phyloP scores from a whole-genome alignment of 2,888 invertebrate species.

The Andricus quercusramuli region DNA sequence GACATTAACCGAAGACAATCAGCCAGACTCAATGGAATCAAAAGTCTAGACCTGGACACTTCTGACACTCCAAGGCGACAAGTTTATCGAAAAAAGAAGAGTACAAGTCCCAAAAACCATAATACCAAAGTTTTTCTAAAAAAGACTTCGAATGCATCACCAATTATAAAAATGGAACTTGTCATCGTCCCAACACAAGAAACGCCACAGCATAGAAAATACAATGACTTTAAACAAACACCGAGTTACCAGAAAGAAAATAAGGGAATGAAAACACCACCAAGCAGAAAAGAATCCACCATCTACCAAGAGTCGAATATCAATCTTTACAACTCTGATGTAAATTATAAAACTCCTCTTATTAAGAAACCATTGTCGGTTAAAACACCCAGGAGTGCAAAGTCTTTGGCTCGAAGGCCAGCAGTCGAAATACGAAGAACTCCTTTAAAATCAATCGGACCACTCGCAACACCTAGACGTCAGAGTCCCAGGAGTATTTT shows the following conservation, averaged over 20 bases:
- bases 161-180: slow-evolving; percentile 61
- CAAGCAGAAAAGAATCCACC: slow-evolving; percentile 41
- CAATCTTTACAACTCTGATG: slow-evolving; percentile 61
- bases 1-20: slow-evolving; percentile 43
- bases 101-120: slow-evolving; percentile 52
- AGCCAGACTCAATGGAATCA: slow-evolving; percentile 45
- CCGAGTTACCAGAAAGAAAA: slow-evolving; percentile 48
- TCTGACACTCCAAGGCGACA: slow-evolving; percentile 36
- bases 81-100: slow-evolving; percentile 48
- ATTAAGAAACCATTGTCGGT: slow-evolving; percentile 82
- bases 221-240: slow-evolving; percentile 31
- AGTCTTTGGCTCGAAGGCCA: slow-evolving; percentile 76
- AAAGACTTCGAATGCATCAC: slow-evolving; percentile 53
- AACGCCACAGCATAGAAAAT: slow-evolving; percentile 33
- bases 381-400: slow-evolving; percentile 81
- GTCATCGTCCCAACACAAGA: slow-evolving; percentile 43
- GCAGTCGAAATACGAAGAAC: slow-evolving; percentile 81
- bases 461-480: slow-evolving; percentile 69
- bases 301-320: slow-evolving; percentile 56
- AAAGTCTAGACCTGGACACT: slow-evolving; percentile 42
- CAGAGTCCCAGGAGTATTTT: slow-evolving; percentile 71
- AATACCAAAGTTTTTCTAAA: slow-evolving; percentile 53
- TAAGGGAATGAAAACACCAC: slow-evolving; percentile 45
- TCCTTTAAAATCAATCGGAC: slow-evolving; percentile 80
- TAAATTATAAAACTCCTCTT: slow-evolving; percentile 79